Conservation (phyloP, 2,888 invertebrate species). For the Crematogaster levior region DNA sequence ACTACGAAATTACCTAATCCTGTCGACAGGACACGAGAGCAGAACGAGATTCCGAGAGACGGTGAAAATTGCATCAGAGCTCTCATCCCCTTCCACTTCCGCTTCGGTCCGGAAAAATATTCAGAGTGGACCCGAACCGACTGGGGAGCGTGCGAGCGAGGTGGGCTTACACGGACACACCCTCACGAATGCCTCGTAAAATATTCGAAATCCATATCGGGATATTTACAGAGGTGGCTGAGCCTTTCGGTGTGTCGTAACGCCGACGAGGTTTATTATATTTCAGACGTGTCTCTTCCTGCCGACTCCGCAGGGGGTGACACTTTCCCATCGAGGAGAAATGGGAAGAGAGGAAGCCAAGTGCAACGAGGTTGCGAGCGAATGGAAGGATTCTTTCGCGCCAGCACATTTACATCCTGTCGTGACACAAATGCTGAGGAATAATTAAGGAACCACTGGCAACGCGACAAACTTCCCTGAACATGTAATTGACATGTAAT, state of each 20-base stretch:
- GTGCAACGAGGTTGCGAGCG: conserved; percentile 33
- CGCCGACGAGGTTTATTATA: conserved; percentile 74
- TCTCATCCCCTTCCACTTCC: conserved; percentile 43
- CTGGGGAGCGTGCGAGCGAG: conserved; percentile 11
- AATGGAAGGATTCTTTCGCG: conserved; percentile 33
- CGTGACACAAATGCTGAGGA: neutral
- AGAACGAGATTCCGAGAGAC: conserved; percentile 65
- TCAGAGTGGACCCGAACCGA: conserved; percentile 64
- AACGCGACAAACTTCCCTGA: conserved; percentile 4
- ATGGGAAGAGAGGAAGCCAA: conserved; percentile 13
- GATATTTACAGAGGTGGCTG: conserved; percentile 71
- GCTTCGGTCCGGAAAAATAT: conserved; percentile 65
- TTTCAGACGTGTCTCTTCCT: conserved; percentile 71
- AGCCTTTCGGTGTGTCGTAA: conserved; percentile 60
- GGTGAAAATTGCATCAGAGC: conserved; percentile 73
- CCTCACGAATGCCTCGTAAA: conserved; percentile 61
- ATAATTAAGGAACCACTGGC: conserved; percentile 22
- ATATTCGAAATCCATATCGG: conserved; percentile 76
- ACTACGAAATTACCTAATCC: conserved; percentile 64
- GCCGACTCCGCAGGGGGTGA: conserved; percentile 54
- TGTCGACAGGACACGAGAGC: conserved; percentile 53
- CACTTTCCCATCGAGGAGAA: conserved; percentile 40
- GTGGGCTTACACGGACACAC: conserved; percentile 16
- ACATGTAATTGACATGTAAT: conserved; percentile 33
- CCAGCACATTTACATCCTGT: conserved; percentile 13